Conservation (phyloP, 2,797 vertebrate species). For the Loriculus beryllinus region DNA sequence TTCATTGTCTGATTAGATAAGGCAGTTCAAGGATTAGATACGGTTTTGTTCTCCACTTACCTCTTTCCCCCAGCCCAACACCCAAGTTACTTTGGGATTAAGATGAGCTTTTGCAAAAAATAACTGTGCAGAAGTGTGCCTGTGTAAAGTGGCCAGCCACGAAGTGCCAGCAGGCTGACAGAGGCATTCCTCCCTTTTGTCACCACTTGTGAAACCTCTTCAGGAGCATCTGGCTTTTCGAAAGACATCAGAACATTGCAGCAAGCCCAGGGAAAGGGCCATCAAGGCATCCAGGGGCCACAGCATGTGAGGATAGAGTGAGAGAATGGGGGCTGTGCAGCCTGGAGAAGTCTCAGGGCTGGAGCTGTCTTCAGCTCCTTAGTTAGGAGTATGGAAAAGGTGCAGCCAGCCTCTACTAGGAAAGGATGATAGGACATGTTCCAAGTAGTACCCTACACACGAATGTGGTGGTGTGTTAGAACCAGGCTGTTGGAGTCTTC, state of each 20-base stretch:
- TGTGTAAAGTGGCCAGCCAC: background rate
- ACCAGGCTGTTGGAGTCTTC: accelerated
- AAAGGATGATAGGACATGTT: background rate
- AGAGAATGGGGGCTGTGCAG: accelerated
- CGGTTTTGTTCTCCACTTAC: background rate
- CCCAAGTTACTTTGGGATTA: background rate
- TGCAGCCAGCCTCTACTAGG: background rate
- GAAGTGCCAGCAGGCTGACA: background rate
- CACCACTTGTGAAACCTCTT: background rate
- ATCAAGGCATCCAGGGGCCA: background rate
- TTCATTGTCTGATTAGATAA: background rate
- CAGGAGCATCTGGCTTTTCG: background rate
- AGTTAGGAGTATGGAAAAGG: accelerated
- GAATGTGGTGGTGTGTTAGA: background rate
- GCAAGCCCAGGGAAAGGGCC: background rate
- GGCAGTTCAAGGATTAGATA: background rate
- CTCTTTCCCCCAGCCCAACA: background rate
- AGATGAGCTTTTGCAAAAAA: background rate
- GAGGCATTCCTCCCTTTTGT: background rate
- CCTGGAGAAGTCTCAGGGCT: background rate
- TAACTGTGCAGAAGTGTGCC: background rate
- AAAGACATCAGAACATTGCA: background rate
- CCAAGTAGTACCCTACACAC: background rate
- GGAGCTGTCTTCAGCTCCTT: background rate
- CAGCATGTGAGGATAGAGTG: background rate